Conservation (phyloP, 2,113 vertebrate genomes). For the Cygnus atratus region DNA sequence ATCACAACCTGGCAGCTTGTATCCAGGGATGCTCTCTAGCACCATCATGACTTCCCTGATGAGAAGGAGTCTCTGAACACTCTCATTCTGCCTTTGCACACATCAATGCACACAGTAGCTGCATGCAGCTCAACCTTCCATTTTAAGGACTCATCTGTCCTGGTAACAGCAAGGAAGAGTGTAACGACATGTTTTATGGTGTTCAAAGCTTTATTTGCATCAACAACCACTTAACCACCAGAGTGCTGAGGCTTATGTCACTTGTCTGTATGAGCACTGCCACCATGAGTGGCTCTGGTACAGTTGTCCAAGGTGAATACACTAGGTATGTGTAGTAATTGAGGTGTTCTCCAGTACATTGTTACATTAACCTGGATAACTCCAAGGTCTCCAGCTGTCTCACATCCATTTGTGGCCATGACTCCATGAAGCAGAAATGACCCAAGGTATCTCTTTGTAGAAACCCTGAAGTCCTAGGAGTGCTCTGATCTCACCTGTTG, state of each 20-base stretch:
- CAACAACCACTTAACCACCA: neutral
- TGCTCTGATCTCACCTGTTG: neutral
- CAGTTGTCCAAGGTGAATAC: neutral
- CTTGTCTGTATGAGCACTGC: neutral
- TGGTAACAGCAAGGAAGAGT: neutral
- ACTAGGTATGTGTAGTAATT: neutral
- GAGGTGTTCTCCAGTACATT: neutral
- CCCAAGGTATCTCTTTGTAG: neutral
- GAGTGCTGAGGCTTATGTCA: neutral
- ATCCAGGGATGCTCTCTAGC: neutral
- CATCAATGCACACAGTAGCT: neutral
- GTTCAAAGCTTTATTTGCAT: neutral
- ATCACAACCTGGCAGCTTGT: neutral
- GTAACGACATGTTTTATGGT: neutral
- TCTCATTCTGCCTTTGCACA: neutral
- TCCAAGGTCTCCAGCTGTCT: neutral
- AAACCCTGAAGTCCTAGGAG: neutral
- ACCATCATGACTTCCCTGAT: neutral
- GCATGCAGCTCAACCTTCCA: neutral
- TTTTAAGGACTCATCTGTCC: neutral
- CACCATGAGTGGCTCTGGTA: neutral
- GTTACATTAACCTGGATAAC: neutral
- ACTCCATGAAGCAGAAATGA: neutral
- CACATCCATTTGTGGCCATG: neutral
- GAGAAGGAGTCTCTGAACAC: neutral